These are phyloP conservation scores for Brachyhypopomus gauderio DNA, from an alignment of 2,113 vertebrate species.

Conservation along the genomic window DNA sequence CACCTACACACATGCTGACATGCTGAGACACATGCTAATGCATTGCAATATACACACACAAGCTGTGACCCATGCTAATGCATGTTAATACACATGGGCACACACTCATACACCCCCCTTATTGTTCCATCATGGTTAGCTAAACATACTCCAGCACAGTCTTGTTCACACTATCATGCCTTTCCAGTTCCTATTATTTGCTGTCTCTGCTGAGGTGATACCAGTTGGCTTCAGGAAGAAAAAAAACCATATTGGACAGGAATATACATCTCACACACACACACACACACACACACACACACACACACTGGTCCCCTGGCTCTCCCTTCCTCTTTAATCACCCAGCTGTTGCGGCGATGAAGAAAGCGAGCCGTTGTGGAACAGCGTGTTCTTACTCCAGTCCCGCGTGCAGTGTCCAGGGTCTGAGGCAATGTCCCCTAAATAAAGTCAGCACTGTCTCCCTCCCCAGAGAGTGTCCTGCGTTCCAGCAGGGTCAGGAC, in stretches of 20 bases:
- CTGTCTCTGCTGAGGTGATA: slow-evolving; percentile 6
- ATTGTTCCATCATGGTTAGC: background rate
- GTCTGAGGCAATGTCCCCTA: slow-evolving; percentile 47
- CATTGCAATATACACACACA: background rate
- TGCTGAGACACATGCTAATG: no score
- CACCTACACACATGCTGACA: no score
- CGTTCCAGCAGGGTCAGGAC: slow-evolving; percentile 13
- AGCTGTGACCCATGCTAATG: no score
- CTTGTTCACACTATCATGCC: background rate
- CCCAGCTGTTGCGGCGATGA: slow-evolving; percentile 51
- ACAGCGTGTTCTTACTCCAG: slow-evolving; percentile 54
- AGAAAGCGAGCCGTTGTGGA: slow-evolving; percentile 30
- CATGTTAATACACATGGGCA: background rate
- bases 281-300: background rate
- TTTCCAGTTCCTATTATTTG: slow-evolving; percentile 25
- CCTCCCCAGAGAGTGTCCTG: slow-evolving; percentile 4
- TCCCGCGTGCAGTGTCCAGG: slow-evolving; percentile 32
- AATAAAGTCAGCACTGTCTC: slow-evolving; percentile 28
- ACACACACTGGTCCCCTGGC: slow-evolving; percentile 51
- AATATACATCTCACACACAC: background rate
- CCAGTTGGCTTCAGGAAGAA: slow-evolving; percentile 27
- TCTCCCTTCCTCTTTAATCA: slow-evolving; percentile 37
- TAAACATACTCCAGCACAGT: slow-evolving; percentile 11
- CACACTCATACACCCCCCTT: slow-evolving; percentile 2
- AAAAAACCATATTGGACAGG: slow-evolving; percentile 4